Conservation (phyloP, 2,797 vertebrate species). For the Diplodus puntazzo region DNA sequence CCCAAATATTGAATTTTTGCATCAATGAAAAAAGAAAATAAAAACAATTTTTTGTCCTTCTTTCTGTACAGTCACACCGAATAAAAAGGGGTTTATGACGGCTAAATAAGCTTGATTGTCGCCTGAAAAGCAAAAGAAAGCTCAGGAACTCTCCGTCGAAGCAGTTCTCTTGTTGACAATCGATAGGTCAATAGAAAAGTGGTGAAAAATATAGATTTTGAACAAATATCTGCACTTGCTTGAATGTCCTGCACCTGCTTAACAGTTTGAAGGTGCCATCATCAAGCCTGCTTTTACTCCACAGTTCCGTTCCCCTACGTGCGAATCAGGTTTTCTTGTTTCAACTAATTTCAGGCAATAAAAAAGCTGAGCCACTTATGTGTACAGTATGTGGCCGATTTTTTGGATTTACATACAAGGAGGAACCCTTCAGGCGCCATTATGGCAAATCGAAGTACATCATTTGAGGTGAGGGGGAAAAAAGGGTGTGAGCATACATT, state of each 20-base stretch:
- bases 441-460: conserved; percentile 39
- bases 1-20: not conserved
- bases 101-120: not conserved
- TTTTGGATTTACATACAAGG: conserved; percentile 45
- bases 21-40: not conserved
- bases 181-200: not conserved
- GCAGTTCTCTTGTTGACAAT: not conserved
- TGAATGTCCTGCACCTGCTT: not conserved
- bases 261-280: not conserved
- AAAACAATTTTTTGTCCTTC: not conserved
- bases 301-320: not conserved
- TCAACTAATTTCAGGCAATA: conserved; percentile 31
- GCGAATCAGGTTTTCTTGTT: not conserved
- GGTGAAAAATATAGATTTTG: not conserved
- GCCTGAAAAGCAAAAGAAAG: not conserved
- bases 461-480: conserved; percentile 25
- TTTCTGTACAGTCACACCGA: not conserved
- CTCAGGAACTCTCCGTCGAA: not conserved
- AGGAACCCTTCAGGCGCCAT: conserved; percentile 37
- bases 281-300: not conserved
- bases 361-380: conserved; percentile 16
- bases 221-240: not conserved
- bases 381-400: not conserved
- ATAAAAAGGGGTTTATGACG: not conserved
- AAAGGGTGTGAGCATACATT: conserved; percentile 36